phyloP scores from a whole-genome alignment of 2,113 vertebrate genomes.

The Forbesichthys papilliferus region DNA sequence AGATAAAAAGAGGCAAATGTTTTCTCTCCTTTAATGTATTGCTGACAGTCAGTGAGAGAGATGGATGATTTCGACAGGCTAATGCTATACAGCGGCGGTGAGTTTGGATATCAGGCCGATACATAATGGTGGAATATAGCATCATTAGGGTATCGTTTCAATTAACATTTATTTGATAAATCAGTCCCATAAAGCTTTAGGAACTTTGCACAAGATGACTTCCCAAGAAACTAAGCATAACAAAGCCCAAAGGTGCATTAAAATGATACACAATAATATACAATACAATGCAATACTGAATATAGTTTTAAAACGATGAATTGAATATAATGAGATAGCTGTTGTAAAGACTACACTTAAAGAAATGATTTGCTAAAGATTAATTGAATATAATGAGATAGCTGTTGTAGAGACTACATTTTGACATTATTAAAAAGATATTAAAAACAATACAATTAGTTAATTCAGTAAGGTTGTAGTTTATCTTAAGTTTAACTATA shows the following conservation, averaged over 20 bases:
- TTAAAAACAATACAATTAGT: no score
- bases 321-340: no score
- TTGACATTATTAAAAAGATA: no score
- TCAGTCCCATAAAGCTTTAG: slow-evolving; percentile 25
- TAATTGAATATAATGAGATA: no score
- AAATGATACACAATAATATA: background rate
- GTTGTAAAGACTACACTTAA: no score
- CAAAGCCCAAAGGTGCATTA: background rate
- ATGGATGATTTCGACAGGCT: slow-evolving; percentile 32
- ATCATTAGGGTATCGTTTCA: slow-evolving; percentile 42
- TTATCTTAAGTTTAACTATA: no score
- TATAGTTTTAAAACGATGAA: no score
- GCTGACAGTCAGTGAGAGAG: slow-evolving; percentile 33
- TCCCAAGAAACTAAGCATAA: slow-evolving; percentile 1
- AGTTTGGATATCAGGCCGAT: slow-evolving; percentile 28
- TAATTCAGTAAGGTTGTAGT: no score
- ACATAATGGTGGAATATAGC: slow-evolving; percentile 50
- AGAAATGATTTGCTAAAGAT: no score
- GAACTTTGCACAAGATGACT: background rate
- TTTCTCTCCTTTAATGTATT: slow-evolving; percentile 63
- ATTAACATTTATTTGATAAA: slow-evolving; percentile 43
- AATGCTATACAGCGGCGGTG: slow-evolving; percentile 35
- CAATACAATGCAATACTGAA: no score
- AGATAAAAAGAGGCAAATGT: slow-evolving; percentile 69
- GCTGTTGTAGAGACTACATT: no score